Percentiles rank a stretch among this genome's conserved stretches.
These are phyloP conservation scores for Linnaemya tessellans DNA, from an alignment of 2,888 invertebrate species.

Conservation along the genomic window DNA sequence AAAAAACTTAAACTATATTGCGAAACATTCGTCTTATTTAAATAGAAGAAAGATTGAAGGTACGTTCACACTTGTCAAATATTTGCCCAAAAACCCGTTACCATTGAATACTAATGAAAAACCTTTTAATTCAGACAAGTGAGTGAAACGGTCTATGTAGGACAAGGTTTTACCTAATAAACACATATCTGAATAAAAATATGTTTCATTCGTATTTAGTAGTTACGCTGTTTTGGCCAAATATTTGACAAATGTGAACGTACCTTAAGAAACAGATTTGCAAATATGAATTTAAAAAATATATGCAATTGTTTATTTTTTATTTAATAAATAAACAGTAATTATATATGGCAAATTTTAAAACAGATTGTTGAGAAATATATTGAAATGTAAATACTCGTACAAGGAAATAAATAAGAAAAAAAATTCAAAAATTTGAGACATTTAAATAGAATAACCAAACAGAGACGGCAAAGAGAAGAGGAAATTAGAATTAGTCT, in stretches of 20 bases:
- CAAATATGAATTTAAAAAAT: constrained; percentile 5
- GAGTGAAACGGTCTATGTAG: too few species aligned
- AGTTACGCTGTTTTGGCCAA: too few species aligned
- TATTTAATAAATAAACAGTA: constrained; percentile 7
- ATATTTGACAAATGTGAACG: too few species aligned
- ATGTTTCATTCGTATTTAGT: too few species aligned
- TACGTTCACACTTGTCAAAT: too few species aligned
- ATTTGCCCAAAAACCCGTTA: too few species aligned
- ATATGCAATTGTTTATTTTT: constrained; percentile 29
- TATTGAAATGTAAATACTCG: constrained; percentile 18
- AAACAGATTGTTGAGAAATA: neutral
- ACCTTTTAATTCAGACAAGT: too few species aligned
- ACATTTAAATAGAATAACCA: neutral
- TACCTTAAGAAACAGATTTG: too few species aligned
- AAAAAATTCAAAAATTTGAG: neutral
- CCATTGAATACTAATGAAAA: too few species aligned
- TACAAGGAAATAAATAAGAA: constrained; percentile 32
- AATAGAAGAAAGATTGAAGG: neutral
- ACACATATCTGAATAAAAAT: too few species aligned
- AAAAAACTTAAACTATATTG: neutral
- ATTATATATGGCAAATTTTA: constrained; percentile 14
- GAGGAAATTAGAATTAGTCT: constrained; percentile 40
- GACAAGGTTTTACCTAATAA: too few species aligned
- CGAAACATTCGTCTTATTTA: neutral
- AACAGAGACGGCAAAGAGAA: neutral